phyloP scores from a whole-genome alignment of 2,113 vertebrate species.

The Albula goreensis region DNA sequence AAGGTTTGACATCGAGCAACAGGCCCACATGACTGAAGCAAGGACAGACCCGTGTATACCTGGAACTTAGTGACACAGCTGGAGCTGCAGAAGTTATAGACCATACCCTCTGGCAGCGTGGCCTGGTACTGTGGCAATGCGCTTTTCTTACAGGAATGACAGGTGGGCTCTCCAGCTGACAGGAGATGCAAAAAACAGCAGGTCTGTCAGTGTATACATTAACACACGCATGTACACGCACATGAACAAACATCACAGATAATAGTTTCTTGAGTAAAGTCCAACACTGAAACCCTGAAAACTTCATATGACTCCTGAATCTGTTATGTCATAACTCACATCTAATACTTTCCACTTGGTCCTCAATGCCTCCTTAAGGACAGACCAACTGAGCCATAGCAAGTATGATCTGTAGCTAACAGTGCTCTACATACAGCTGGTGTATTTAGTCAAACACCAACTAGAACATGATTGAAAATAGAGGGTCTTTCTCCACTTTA shows the following conservation, averaged over 20 bases:
- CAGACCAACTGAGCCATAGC: too few relatives aligned
- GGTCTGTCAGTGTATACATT: neutral
- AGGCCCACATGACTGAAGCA: neutral
- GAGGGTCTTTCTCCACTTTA: too few relatives aligned
- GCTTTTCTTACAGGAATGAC: constrained; percentile 97
- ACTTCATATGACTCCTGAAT: too few relatives aligned
- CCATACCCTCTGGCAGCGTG: constrained; percentile 91
- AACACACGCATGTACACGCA: neutral
- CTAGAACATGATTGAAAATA: too few relatives aligned
- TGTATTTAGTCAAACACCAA: too few relatives aligned
- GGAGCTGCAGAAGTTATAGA: constrained; percentile 97
- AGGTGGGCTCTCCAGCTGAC: constrained; percentile 86
- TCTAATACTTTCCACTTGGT: too few relatives aligned
- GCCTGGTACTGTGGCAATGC: constrained; percentile 96
- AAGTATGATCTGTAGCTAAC: too few relatives aligned
- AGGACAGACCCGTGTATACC: constrained; percentile 67
- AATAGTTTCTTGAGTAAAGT: too few relatives aligned
- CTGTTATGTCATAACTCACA: too few relatives aligned
- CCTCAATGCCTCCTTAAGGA: too few relatives aligned
- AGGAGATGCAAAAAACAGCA: constrained; percentile 35
- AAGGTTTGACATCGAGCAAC: neutral
- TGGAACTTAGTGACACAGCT: constrained; percentile 97
- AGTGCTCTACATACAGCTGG: too few relatives aligned
- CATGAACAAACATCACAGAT: neutral
- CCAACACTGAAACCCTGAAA: too few relatives aligned